Evolutionary conservation across 2,888 invertebrate species (phyloP).

Genomic region (Erebia epiphron): DNA sequence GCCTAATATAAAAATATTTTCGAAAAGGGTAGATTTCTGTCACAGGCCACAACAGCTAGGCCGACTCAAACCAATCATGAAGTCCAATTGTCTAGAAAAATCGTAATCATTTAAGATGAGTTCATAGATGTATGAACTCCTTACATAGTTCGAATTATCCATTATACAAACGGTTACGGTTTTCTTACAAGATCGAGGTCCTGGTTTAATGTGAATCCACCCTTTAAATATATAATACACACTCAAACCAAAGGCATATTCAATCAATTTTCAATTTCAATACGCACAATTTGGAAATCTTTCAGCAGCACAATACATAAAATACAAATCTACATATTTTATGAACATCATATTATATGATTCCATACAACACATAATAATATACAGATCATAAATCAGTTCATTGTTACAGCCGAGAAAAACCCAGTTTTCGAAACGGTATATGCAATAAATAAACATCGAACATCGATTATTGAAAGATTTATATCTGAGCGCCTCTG

Average conservation of each 20-base stretch:
- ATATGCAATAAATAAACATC: conserved; percentile 75
- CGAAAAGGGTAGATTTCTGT: too few relatives aligned
- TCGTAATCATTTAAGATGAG: too few relatives aligned
- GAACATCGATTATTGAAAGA: conserved; percentile 77
- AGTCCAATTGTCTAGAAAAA: too few relatives aligned
- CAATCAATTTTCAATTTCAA: conserved; percentile 15
- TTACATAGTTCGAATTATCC: too few relatives aligned
- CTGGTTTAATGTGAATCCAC: not conserved
- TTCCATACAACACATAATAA: conserved; percentile 37
- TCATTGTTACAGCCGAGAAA: conserved; percentile 60
- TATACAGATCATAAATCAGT: conserved; percentile 63
- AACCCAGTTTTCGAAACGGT: conserved; percentile 62
- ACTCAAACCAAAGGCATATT: conserved; percentile 22
- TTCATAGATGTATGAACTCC: too few relatives aligned
- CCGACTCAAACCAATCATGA: too few relatives aligned
- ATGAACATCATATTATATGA: conserved; percentile 10
- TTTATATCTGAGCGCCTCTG: conserved; percentile 69
- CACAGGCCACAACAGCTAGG: too few relatives aligned
- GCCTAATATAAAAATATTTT: too few relatives aligned
- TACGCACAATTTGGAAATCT: not conserved
- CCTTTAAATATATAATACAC: not conserved
- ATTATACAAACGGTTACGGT: too few relatives aligned
- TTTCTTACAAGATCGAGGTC: too few relatives aligned
- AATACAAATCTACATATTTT: conserved; percentile 14
- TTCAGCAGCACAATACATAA: not conserved